Conservation (phyloP, 2,888 invertebrate genomes). For the Microchrysa polita region DNA sequence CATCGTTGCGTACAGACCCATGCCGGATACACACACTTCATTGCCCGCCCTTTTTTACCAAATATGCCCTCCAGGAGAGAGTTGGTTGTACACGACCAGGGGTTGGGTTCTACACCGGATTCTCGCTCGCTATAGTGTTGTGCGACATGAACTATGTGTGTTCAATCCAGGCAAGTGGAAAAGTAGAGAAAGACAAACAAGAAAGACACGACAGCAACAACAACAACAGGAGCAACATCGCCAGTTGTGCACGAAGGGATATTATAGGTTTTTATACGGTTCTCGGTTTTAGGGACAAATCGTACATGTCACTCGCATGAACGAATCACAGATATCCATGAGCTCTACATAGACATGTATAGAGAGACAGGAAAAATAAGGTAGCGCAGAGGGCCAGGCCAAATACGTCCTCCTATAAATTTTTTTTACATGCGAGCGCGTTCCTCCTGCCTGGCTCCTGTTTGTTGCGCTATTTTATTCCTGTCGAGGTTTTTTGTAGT, state of each 20-base stretch:
- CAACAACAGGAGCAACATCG: too few relatives aligned
- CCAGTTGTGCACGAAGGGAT: too few relatives aligned
- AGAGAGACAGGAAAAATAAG: not conserved
- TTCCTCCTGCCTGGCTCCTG: not conserved
- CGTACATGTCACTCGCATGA: slow-evolving; percentile 33
- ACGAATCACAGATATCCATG: not conserved
- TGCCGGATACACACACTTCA: not conserved
- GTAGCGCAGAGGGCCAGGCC: not conserved
- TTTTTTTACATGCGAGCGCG: not conserved
- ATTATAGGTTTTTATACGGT: too few relatives aligned
- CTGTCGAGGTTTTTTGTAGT: not conserved
- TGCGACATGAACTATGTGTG: not conserved
- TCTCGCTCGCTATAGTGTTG: not conserved
- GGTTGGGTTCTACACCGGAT: too few relatives aligned
- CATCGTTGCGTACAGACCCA: not conserved
- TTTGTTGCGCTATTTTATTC: not conserved
- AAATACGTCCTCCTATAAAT: not conserved
- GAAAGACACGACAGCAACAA: too few relatives aligned
- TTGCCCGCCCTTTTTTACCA: slow-evolving; percentile 31
- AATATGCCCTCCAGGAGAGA: not conserved
- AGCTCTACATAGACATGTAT: not conserved
- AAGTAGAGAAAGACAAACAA: too few relatives aligned
- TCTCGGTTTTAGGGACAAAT: slow-evolving; percentile 2
- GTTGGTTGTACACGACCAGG: too few relatives aligned
- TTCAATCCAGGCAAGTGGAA: not conserved